Conservation (phyloP, 2,888 invertebrate genomes). For the Saturnia pavonia region DNA sequence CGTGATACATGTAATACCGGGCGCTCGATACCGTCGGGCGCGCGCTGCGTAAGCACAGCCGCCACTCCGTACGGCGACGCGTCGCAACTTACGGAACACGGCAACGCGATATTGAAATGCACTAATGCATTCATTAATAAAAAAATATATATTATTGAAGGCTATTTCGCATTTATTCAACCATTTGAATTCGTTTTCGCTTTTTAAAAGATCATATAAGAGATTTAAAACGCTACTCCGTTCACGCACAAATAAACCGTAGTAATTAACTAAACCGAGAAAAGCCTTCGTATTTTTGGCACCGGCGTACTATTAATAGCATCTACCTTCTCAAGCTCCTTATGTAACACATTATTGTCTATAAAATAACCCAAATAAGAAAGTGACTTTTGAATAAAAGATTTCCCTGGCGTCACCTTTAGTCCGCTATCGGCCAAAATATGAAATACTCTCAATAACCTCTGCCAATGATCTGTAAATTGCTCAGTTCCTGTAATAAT, state of each 20-base stretch:
- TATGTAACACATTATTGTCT: constrained; percentile 19
- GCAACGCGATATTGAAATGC: constrained; percentile 2
- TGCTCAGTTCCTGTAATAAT: background rate
- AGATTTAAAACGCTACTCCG: constrained; percentile 10
- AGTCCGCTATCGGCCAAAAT: too few species aligned
- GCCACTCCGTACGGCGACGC: too few species aligned
- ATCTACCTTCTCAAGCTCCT: constrained; percentile 17
- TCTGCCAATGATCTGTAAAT: constrained; percentile 15
- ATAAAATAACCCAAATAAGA: constrained; percentile 20
- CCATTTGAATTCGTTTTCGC: too few species aligned
- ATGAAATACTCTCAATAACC: constrained; percentile 5
- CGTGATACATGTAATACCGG: too few species aligned
- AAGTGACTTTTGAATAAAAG: constrained; percentile 13
- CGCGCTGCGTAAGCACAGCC: too few species aligned
- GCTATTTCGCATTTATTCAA: constrained; percentile 7
- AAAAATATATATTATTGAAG: constrained; percentile 11
- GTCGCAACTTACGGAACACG: too few species aligned
- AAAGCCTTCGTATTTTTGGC: constrained; percentile 18
- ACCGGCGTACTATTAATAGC: too few species aligned
- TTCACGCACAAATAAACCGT: constrained; percentile 20
- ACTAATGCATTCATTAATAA: background rate
- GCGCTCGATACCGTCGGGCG: too few species aligned
- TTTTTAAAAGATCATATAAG: too few species aligned
- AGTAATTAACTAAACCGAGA: constrained; percentile 22
- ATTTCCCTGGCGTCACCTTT: too few species aligned